Evolutionary conservation across 2,888 invertebrate species (phyloP).

Genomic region (Trissoscelio sp.): DNA sequence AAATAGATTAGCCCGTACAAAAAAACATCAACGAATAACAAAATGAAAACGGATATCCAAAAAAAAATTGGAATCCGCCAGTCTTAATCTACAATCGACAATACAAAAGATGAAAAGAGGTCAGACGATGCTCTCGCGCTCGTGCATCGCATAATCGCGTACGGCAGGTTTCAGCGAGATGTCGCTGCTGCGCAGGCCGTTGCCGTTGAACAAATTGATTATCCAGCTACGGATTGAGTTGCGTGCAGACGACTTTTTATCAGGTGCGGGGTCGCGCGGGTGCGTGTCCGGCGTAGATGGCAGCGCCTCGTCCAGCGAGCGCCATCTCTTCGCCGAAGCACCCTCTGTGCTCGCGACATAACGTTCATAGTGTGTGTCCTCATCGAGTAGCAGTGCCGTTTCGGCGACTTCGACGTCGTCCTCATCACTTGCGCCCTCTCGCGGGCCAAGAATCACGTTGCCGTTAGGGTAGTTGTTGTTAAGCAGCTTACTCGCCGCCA

Average conservation of each 20-base stretch:
- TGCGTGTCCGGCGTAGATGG: conserved; percentile 71
- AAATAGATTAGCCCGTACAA: neutral
- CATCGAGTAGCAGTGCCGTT: conserved; percentile 83
- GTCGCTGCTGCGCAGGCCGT: conserved; percentile 88
- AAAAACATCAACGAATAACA: neutral
- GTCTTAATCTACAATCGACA: neutral
- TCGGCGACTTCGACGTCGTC: conserved; percentile 81
- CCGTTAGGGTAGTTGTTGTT: conserved; percentile 86
- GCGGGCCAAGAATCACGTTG: conserved; percentile 82
- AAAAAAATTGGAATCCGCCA: neutral
- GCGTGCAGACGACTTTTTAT: conserved; percentile 86
- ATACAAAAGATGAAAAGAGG: neutral
- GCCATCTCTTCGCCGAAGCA: conserved; percentile 87
- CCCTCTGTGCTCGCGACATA: conserved; percentile 75
- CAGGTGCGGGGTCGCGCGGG: conserved; percentile 80
- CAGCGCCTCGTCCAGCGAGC: conserved; percentile 89
- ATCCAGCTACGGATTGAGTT: conserved; percentile 90
- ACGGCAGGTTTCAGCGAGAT: conserved; percentile 85
- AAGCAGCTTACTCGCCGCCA: conserved; percentile 83
- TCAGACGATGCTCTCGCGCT: conserved; percentile 86
- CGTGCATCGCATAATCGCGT: conserved; percentile 85
- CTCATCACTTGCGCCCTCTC: conserved; percentile 73
- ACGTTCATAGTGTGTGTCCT: conserved; percentile 75
- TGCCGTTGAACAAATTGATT: conserved; percentile 89
- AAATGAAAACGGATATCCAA: neutral